These are phyloP conservation scores for Pantherophis vulpinus DNA, from an alignment of 2,797 vertebrate species.

Conservation along the genomic window DNA sequence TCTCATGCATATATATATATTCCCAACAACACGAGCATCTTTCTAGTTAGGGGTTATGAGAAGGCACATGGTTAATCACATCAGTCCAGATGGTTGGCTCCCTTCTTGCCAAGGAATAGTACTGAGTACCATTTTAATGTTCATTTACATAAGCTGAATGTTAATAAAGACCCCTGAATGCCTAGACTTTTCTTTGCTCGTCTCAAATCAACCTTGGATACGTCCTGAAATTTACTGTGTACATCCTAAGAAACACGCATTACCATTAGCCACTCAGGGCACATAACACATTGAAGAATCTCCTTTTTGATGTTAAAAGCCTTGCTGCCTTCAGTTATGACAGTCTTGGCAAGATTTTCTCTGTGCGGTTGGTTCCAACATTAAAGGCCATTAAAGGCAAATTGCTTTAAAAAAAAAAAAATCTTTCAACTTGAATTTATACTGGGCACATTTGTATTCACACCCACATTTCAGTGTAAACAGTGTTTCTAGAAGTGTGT, in stretches of 20 bases:
- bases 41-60: slow-evolving; percentile 59
- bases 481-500: not conserved
- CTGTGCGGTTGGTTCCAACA: slow-evolving; percentile 34
- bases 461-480: not conserved
- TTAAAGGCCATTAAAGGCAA: slow-evolving; percentile 44
- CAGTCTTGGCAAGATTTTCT: slow-evolving; percentile 40
- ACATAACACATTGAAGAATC: slow-evolving; percentile 8
- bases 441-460: not conserved
- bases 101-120: slow-evolving; percentile 62
- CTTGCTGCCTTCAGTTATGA: slow-evolving; percentile 28
- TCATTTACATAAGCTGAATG: slow-evolving; percentile 57
- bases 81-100: slow-evolving; percentile 55
- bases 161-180: slow-evolving; percentile 59
- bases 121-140: slow-evolving; percentile 62
- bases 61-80: slow-evolving; percentile 60
- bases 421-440: not conserved
- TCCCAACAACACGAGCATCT: slow-evolving; percentile 47
- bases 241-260: slow-evolving; percentile 7
- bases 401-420: not conserved
- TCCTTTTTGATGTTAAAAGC: slow-evolving; percentile 47
- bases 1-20: slow-evolving; percentile 28
- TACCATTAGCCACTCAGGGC: slow-evolving; percentile 21
- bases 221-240: slow-evolving; percentile 13
- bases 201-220: not conserved
- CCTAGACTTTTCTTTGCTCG: slow-evolving; percentile 35